phyloP scores from a whole-genome alignment of 2,888 invertebrate genomes.

The Nemoura dubitans region DNA sequence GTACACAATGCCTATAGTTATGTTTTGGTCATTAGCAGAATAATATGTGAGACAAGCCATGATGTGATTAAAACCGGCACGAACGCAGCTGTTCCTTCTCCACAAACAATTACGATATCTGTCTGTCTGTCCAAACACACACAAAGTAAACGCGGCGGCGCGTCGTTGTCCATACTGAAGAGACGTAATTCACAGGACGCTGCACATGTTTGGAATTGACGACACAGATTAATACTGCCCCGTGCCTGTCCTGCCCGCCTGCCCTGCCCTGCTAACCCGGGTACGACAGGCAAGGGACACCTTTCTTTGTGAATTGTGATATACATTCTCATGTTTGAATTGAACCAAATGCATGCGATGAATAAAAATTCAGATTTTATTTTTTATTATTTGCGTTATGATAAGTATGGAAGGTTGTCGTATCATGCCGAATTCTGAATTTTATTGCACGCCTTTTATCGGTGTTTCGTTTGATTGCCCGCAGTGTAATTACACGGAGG shows the following conservation, averaged over 20 bases:
- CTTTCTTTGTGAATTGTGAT: too few relatives aligned
- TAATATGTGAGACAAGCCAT: conserved; percentile 38
- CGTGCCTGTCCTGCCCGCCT: too few relatives aligned
- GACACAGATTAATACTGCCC: conserved; percentile 25
- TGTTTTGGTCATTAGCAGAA: conserved; percentile 36
- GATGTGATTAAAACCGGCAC: conserved; percentile 37
- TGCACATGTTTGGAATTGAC: conserved; percentile 29
- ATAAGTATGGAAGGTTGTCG: background rate
- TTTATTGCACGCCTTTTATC: background rate
- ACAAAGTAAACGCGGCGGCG: conserved; percentile 22
- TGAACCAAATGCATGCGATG: background rate
- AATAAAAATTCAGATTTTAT: background rate
- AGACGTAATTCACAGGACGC: conserved; percentile 35
- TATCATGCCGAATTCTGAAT: background rate
- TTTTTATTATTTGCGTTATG: background rate
- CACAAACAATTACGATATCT: conserved; percentile 42
- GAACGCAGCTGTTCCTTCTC: conserved; percentile 38
- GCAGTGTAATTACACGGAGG: background rate
- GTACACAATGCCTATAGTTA: background rate
- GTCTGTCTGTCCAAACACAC: conserved; percentile 29
- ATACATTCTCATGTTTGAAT: background rate
- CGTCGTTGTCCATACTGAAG: conserved; percentile 18
- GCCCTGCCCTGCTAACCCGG: background rate
- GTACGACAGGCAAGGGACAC: background rate
- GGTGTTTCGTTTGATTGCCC: background rate